These are phyloP conservation scores for Artemia sinica DNA, from an alignment of 2,888 invertebrate species.

Conservation along the genomic window DNA sequence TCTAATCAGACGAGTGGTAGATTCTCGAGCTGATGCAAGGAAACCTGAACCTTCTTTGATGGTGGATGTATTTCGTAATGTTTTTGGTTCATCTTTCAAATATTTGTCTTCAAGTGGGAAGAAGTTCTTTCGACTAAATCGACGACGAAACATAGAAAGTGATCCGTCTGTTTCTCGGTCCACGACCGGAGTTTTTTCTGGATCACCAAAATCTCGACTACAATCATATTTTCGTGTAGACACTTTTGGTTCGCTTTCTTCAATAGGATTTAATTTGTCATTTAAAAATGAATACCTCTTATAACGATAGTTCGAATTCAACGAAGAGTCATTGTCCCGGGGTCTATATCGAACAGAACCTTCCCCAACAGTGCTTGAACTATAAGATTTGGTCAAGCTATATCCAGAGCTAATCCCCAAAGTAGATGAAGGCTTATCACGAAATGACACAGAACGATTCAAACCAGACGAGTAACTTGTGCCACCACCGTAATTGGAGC, in stretches of 20 bases:
- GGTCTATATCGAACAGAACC: not conserved
- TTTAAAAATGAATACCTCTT: constrained; percentile 1
- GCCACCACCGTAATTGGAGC: not conserved
- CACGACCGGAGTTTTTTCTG: constrained; percentile 10
- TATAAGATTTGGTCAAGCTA: not conserved
- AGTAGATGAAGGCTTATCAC: not conserved
- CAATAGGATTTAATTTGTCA: not conserved
- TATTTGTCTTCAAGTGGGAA: not conserved
- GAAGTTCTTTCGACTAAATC: not conserved
- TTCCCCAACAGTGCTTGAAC: not conserved
- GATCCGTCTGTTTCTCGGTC: not conserved
- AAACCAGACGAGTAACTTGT: not conserved
- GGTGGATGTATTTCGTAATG: not conserved
- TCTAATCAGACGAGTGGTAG: not conserved
- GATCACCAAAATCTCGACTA: not conserved
- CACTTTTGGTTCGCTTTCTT: not conserved
- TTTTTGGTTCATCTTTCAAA: not conserved
- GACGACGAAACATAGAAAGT: not conserved
- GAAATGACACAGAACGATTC: not conserved
- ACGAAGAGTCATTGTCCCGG: not conserved
- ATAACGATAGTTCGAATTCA: not conserved
- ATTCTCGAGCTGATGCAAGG: not conserved
- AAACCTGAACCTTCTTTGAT: not conserved
- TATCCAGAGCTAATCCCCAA: not conserved
- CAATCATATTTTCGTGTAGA: not conserved